phyloP scores from a whole-genome alignment of 2,797 vertebrate species.

The Gymnoscopelus microlampas region DNA sequence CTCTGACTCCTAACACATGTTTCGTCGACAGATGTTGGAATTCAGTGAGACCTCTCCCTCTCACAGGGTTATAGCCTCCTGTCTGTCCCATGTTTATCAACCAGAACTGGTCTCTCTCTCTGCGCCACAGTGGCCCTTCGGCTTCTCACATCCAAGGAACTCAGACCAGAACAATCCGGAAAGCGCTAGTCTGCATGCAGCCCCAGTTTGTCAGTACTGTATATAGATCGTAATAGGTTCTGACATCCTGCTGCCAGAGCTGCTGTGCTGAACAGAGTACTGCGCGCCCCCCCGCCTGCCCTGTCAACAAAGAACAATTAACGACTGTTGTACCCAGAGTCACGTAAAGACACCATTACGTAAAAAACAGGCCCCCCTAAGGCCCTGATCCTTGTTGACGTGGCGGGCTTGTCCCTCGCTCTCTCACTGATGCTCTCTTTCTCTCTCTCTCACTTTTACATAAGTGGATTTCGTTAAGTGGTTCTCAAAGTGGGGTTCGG shows the following conservation, averaged over 20 bases:
- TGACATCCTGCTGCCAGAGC: conserved; percentile 16
- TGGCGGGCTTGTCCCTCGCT: not conserved
- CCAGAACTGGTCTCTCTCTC: conserved; percentile 8
- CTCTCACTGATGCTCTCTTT: conserved; percentile 11
- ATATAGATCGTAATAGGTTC: conserved; percentile 14
- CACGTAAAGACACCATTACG: conserved; percentile 6
- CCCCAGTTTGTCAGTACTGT: not conserved
- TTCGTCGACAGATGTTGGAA: conserved; percentile 54
- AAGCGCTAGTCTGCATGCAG: not conserved
- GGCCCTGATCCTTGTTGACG: conserved; percentile 6
- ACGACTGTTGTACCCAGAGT: conserved; percentile 2
- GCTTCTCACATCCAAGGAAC: conserved; percentile 18
- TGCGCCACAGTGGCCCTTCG: conserved; percentile 20
- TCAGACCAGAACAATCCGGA: not conserved
- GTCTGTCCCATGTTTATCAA: conserved; percentile 30
- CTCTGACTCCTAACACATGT: conserved; percentile 28
- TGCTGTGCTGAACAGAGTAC: conserved; percentile 1
- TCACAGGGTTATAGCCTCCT: conserved; percentile 7
- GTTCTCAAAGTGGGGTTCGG: too few relatives aligned
- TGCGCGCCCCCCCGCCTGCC: not conserved
- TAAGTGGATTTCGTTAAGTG: not conserved
- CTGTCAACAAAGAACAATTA: conserved; percentile 25
- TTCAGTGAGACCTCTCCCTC: conserved; percentile 21
- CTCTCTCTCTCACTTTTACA: not conserved
- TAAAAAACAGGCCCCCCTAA: not conserved